Evolutionary conservation across 35 echinoderm and acorn worm species (phyloP).

Genomic region (Chiridota heheva): DNA sequence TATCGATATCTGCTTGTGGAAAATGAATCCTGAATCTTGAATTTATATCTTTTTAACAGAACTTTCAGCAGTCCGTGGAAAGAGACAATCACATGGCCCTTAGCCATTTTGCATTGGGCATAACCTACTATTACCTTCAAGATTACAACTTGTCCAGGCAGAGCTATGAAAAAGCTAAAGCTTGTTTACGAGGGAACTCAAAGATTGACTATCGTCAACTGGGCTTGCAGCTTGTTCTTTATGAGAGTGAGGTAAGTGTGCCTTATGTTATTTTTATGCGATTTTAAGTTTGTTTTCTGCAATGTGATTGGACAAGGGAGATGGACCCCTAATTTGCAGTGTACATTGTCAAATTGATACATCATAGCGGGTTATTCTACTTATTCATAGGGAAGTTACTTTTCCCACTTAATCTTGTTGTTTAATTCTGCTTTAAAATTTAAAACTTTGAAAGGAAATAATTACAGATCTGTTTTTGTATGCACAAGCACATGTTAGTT

Average conservation of each 20-base stretch:
- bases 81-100: conserved; percentile 85
- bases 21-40: too few species aligned
- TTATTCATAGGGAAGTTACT: too few species aligned
- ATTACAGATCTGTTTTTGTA: too few species aligned
- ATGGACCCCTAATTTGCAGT: neutral
- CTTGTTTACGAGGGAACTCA: conserved; percentile 72
- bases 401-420: too few species aligned
- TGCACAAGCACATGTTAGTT: too few species aligned
- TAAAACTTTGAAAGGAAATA: too few species aligned
- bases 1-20: too few species aligned
- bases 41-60: too few species aligned
- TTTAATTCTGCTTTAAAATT: too few species aligned
- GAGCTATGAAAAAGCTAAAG: conserved; percentile 63
- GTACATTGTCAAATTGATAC: too few species aligned
- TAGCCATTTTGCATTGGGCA: conserved; percentile 75
- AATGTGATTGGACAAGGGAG: neutral
- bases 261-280: neutral
- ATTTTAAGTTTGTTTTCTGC: too few species aligned
- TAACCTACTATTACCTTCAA: conserved; percentile 39
- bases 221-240: conserved; percentile 70
- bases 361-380: too few species aligned
- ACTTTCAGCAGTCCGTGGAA: conserved; percentile 42
- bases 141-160: conserved; percentile 54
- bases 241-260: conserved; percentile 86
- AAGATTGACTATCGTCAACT: conserved; percentile 96